Base-by-base conservation (phyloP, 1,140 invertebrate species). In the Hypothenemus hampei region DNA sequence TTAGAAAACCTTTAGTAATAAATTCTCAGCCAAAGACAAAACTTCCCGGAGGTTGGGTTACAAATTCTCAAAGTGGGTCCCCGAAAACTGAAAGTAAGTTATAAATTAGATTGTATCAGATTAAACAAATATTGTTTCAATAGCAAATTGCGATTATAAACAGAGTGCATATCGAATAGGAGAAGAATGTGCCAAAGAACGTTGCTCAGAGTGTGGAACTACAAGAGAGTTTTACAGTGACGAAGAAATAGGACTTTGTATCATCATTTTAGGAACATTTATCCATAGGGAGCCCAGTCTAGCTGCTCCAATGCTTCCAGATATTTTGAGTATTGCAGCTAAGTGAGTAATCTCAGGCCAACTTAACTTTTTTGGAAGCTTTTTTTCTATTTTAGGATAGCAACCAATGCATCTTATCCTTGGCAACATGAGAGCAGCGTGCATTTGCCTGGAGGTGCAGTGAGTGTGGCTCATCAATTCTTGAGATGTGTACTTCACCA, bases 391-490 rank as follows among this genome's bases (percentile, higher is more conserved):
- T 67, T 15, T 63, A 89, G 87, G 59, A 78, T 87, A 60, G 82
- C 85, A 2, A 74, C 86, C 52, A 81, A 84, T 63, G 81, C 84
- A 37, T 84, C 82, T 58, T 89, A 87, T 74, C 82, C 89, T n/a
- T 97, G 93, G 93, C 92, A 96, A 78, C 83, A 78, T 61, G 92
- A 95, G 72, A 89, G 81, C 62, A 88, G 85, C 66, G 84, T 89
- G 51, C 87, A 93, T 61, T 73, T 96, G 57, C 91, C 92, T 6
- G 91, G 91, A 54, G 87, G 89, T 55, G 87, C 89, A 3, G 83
- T 89, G 41, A 96, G 92, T 71, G 92, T 97, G 31, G 94, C 95
- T 1, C 86, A 95, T 72, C 97, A 99, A 73, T 97, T 99, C 74
- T 76, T 99, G 33, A 81, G 97, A 60, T 98, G 96, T 71, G 87